These are phyloP conservation scores for Sigmodon hispidus DNA, from an alignment of 2,113 vertebrate species.

Conservation along the genomic window DNA sequence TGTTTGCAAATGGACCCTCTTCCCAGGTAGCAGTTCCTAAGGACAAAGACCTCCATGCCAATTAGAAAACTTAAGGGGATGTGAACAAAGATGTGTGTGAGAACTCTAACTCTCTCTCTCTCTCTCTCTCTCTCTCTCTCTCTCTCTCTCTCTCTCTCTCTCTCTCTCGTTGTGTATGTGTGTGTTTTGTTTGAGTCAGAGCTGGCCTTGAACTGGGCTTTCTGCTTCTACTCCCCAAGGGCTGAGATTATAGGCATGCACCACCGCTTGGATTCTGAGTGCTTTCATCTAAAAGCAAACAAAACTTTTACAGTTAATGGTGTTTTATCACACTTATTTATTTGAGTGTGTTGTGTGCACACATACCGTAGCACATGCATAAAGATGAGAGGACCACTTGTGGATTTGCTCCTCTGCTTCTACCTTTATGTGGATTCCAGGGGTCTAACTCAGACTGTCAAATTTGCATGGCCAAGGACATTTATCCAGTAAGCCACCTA, in stretches of 20 bases:
- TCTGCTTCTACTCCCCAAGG: not conserved
- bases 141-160: not conserved
- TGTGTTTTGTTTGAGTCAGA: not conserved
- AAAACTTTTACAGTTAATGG: not conserved
- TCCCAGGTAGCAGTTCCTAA: not conserved
- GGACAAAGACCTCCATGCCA: not conserved
- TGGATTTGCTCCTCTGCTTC: not conserved
- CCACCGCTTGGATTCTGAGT: not conserved
- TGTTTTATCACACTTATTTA: not conserved
- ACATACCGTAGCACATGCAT: too few species aligned
- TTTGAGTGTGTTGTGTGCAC: not conserved
- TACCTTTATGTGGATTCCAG: not conserved
- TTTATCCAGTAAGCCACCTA: too few species aligned
- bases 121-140: not conserved
- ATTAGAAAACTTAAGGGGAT: not conserved
- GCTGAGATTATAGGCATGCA: not conserved
- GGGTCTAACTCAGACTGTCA: not conserved
- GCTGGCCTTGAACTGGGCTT: not conserved
- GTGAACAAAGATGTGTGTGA: not conserved
- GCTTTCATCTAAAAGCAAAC: not conserved
- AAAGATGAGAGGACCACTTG: not conserved
- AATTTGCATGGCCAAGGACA: not conserved
- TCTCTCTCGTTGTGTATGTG: not conserved
- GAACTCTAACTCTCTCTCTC: not conserved
- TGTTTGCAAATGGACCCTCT: conserved; percentile 26